These are phyloP conservation scores for Vulpes ferrilata DNA, from an alignment of 2,113 vertebrate species.

Conservation along the genomic window DNA sequence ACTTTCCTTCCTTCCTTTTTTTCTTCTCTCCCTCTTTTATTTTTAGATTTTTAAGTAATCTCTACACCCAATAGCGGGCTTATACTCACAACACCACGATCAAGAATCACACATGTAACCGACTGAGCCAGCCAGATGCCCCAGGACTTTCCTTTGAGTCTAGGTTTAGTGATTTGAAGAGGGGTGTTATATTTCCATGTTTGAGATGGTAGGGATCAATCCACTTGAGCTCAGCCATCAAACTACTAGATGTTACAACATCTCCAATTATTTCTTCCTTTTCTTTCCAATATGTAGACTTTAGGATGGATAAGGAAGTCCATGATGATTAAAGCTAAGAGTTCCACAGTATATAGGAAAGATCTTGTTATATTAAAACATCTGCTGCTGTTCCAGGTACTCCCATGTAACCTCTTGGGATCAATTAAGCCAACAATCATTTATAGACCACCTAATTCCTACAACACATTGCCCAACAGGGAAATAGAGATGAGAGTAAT, in stretches of 20 bases:
- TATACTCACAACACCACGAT: too few species aligned
- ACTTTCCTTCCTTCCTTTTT: too few species aligned
- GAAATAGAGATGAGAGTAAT: not conserved
- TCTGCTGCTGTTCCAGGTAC: not conserved
- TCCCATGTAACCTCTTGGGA: not conserved
- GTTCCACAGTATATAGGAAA: not conserved
- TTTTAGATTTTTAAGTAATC: too few species aligned
- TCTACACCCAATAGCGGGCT: too few species aligned
- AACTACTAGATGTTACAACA: not conserved
- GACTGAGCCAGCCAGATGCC: too few species aligned
- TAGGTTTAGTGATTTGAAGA: not conserved
- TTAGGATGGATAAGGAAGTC: not conserved
- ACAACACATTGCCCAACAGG: not conserved
- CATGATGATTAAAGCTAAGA: not conserved
- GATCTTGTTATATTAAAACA: conserved; percentile 24
- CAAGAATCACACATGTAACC: too few species aligned
- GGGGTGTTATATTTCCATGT: not conserved
- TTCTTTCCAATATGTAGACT: not conserved
- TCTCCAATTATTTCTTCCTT: not conserved
- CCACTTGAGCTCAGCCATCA: not conserved
- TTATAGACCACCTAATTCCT: not conserved
- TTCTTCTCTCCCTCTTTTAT: too few species aligned
- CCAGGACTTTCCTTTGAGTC: not conserved
- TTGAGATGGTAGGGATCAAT: not conserved
- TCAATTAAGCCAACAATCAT: not conserved